Percentiles rank a stretch among this genome's conserved stretches.
phyloP scores from a whole-genome alignment of 2,113 vertebrate genomes.

The Epinephelus lanceolatus region DNA sequence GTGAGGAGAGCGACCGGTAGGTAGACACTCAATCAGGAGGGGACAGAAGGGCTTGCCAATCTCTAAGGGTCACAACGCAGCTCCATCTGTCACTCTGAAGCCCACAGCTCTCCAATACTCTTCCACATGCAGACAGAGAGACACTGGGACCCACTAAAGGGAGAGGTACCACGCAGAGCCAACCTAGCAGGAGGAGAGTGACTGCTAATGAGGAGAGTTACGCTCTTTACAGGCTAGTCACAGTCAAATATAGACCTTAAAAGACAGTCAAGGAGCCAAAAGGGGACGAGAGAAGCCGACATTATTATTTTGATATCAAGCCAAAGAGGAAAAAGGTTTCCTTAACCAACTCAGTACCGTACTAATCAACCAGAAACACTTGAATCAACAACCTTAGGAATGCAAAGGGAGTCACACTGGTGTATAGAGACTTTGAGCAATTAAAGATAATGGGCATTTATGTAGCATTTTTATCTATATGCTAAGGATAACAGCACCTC shows the following conservation, averaged over 20 bases:
- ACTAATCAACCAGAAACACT: constrained; percentile 34
- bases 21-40: constrained; percentile 82
- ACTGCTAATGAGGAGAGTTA: constrained; percentile 75
- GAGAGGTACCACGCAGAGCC: constrained; percentile 59
- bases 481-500: constrained; percentile 13
- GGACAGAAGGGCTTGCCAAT: constrained; percentile 77
- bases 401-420: constrained; percentile 1
- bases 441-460: constrained; percentile 37
- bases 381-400: constrained; percentile 25
- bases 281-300: constrained; percentile 33
- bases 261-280: constrained; percentile 53
- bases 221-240: constrained; percentile 59
- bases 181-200: constrained; percentile 65
- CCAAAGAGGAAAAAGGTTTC: constrained; percentile 21
- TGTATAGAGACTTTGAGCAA: constrained; percentile 3
- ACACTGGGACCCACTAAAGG: constrained; percentile 70
- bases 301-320: constrained; percentile 51
- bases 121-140: constrained; percentile 62
- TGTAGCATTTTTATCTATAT: constrained; percentile 10
- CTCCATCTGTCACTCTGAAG: constrained; percentile 79
- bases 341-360: constrained; percentile 6
- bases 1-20: constrained; percentile 74
- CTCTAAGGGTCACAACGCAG: constrained; percentile 77
- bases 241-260: constrained; percentile 61
- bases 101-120: constrained; percentile 54